Evolutionary conservation across 2,113 vertebrate genomes (phyloP).

Genomic region (Halichoeres trimaculatus): DNA sequence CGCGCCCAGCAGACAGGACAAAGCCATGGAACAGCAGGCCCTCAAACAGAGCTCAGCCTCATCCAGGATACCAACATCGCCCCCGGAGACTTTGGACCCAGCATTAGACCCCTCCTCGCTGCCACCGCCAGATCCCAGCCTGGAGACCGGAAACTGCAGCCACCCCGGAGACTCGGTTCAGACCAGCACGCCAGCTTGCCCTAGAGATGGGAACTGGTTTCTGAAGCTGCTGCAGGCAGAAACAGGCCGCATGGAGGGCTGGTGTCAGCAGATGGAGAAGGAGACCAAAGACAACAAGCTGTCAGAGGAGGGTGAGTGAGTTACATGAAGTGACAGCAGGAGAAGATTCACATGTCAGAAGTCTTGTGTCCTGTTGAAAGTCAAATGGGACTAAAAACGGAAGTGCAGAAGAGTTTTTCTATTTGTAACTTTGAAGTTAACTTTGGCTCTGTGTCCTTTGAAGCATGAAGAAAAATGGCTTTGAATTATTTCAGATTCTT

Average conservation of each 20-base stretch:
- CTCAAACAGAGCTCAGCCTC: slow-evolving; percentile 86
- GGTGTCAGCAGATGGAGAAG: slow-evolving; percentile 99
- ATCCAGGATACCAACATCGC: slow-evolving; percentile 89
- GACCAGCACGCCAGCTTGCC: slow-evolving; percentile 82
- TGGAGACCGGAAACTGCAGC: slow-evolving; percentile 88
- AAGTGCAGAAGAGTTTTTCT: not conserved
- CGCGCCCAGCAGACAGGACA: slow-evolving; percentile 85
- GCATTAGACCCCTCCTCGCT: slow-evolving; percentile 96
- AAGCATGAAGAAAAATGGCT: not conserved
- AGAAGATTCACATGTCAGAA: not conserved
- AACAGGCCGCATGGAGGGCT: slow-evolving; percentile 95
- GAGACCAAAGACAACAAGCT: slow-evolving; percentile 98
- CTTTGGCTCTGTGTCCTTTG: not conserved
- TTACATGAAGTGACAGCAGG: not conserved
- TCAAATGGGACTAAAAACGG: too few species aligned
- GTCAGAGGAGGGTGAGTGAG: slow-evolving; percentile 87
- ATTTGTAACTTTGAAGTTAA: not conserved
- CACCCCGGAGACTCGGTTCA: slow-evolving; percentile 74
- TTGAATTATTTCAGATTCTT: not conserved
- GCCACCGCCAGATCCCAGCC: slow-evolving; percentile 96
- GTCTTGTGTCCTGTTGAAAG: not conserved
- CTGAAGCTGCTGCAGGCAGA: slow-evolving; percentile 97
- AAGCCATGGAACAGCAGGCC: slow-evolving; percentile 82
- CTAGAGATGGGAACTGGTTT: slow-evolving; percentile 97
- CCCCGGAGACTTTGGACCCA: slow-evolving; percentile 91